Conservation (phyloP, 1,140 invertebrate species). For the Diplogasteroides magnus region DNA sequence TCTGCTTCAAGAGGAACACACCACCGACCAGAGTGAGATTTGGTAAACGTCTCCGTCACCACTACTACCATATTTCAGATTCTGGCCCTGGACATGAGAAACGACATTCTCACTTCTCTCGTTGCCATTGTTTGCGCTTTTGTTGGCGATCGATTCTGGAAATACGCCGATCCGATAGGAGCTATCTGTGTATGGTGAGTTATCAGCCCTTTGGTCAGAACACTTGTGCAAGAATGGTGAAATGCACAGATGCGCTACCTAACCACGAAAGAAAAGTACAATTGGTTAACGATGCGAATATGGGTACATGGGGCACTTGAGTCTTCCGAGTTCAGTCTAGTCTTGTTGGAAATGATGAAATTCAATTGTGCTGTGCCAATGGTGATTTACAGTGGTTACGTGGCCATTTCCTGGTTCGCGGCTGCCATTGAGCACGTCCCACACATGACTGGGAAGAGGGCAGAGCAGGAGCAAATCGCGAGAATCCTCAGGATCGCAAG, state of each 20-base stretch:
- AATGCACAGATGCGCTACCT: too few relatives aligned
- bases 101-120: slow-evolving; percentile 40
- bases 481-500: slow-evolving; percentile 33
- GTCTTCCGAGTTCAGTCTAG: too few relatives aligned
- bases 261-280: too few relatives aligned
- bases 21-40: slow-evolving; percentile 1
- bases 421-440: slow-evolving; percentile 33
- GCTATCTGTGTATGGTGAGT: slow-evolving; percentile 33
- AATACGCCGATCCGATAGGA: slow-evolving; percentile 34
- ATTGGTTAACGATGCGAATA: too few relatives aligned
- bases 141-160: slow-evolving; percentile 36
- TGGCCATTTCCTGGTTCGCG: slow-evolving; percentile 30
- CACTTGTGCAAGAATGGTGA: too few relatives aligned
- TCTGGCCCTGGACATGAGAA: slow-evolving; percentile 44
- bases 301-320: too few relatives aligned
- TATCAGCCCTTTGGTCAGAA: too few relatives aligned
- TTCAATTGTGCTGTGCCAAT: too few relatives aligned
- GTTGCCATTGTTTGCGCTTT: slow-evolving; percentile 39
- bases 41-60: too few relatives aligned
- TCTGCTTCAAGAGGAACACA: slow-evolving; percentile 25
- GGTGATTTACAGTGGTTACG: slow-evolving; percentile 30
- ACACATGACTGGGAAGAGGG: slow-evolving; percentile 19
- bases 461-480: slow-evolving; percentile 26
- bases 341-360: too few relatives aligned
- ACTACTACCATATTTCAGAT: not conserved